These are phyloP conservation scores for Erythrocebus patas DNA, from an alignment of 2,113 vertebrate genomes.

Conservation along the genomic window DNA sequence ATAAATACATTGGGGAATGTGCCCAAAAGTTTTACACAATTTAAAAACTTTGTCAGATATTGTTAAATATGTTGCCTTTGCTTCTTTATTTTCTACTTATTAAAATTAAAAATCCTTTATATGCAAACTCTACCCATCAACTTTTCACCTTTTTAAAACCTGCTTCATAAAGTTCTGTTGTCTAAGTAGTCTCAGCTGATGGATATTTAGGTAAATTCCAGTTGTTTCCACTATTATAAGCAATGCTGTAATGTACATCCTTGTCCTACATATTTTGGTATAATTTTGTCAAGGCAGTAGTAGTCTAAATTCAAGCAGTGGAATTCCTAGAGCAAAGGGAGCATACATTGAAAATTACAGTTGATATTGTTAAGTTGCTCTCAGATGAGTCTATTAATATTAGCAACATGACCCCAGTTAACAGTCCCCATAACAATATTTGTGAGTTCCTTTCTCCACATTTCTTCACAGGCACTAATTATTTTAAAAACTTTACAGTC, in stretches of 20 bases:
- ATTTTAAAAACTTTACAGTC: neutral
- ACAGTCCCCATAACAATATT: neutral
- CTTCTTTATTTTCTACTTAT: neutral
- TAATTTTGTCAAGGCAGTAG: neutral
- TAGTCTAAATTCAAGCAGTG: neutral
- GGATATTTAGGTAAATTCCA: neutral
- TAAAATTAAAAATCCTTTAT: neutral
- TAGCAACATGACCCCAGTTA: neutral
- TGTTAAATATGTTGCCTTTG: neutral
- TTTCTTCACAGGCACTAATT: neutral
- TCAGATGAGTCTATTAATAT: neutral
- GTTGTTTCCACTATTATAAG: neutral
- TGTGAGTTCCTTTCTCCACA: neutral
- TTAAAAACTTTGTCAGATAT: neutral
- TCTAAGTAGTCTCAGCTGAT: neutral
- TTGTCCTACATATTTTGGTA: neutral
- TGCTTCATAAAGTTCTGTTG: neutral
- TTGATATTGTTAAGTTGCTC: neutral
- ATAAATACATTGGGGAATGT: neutral
- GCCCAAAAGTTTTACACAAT: neutral
- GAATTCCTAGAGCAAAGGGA: neutral
- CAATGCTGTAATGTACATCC: neutral
- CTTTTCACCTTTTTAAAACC: neutral
- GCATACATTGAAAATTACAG: neutral
- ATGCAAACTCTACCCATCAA: neutral